A percentile compares a stretch with the other conserved stretches of the same genome.
These are phyloP conservation scores for Pagetopsis macropterus DNA, from an alignment of 2,797 vertebrate species.

Conservation along the genomic window DNA sequence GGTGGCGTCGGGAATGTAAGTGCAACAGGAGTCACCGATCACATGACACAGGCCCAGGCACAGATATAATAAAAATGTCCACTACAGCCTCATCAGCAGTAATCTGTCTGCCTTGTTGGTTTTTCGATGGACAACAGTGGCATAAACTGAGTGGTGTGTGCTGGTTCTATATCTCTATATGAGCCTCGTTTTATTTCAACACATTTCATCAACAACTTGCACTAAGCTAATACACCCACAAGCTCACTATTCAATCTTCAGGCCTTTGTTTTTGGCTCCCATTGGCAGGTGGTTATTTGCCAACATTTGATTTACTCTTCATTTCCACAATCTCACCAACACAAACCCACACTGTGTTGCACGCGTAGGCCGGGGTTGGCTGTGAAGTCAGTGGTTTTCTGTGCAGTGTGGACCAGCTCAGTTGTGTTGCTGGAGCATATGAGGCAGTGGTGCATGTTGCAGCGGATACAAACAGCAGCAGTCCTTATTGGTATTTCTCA, in stretches of 20 bases:
- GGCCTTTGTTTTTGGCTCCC: slow-evolving; percentile 13
- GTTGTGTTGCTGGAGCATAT: slow-evolving; percentile 74
- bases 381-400: slow-evolving; percentile 82
- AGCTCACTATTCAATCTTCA: slow-evolving; percentile 12
- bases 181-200: background rate
- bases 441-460: slow-evolving; percentile 85
- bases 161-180: background rate
- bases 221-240: slow-evolving; percentile 10
- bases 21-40: no score
- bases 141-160: background rate
- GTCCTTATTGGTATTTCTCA: slow-evolving; percentile 79
- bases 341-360: slow-evolving; percentile 41
- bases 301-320: slow-evolving; percentile 19
- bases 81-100: slow-evolving; percentile 18
- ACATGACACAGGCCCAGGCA: no score
- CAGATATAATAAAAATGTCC: no score
- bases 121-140: slow-evolving; percentile 4
- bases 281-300: background rate
- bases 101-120: slow-evolving; percentile 3
- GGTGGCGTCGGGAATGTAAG: no score
- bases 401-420: slow-evolving; percentile 82
- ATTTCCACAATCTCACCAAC: slow-evolving; percentile 26
- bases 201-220: background rate
- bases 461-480: slow-evolving; percentile 84
- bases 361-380: slow-evolving; percentile 69